Conservation (phyloP, 1,140 invertebrate species). For the Hylaeus volcanicus region DNA sequence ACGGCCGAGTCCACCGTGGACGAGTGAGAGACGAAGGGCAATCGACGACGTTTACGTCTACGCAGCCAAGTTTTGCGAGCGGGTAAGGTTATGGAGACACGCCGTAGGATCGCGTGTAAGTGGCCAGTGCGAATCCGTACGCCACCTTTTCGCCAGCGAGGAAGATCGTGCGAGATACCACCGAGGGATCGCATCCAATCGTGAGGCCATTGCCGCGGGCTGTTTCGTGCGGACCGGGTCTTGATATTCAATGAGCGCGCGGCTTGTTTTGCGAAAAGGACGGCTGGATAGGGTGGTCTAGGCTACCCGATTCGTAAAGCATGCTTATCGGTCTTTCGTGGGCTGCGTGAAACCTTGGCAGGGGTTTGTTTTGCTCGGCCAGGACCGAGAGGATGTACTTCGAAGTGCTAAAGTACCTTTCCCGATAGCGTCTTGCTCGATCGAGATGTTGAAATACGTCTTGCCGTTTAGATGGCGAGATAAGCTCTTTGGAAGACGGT, state of each 20-base stretch:
- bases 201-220: neutral
- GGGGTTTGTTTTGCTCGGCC: no score
- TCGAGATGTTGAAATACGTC: no score
- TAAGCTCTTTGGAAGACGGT: no score
- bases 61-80: constrained; percentile 53
- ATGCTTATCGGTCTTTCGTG: neutral
- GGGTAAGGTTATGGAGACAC: constrained; percentile 46
- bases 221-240: constrained; percentile 5
- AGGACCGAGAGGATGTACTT: no score
- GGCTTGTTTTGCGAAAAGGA: neutral
- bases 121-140: constrained; percentile 69
- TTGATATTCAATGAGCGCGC: constrained; percentile 16
- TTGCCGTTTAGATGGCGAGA: no score
- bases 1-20: constrained; percentile 69
- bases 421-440: no score
- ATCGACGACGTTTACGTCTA: constrained; percentile 70
- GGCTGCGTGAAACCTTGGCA: no score
- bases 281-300: neutral
- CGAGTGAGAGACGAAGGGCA: constrained; percentile 50
- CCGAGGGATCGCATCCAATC: constrained; percentile 19
- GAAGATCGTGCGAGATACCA: constrained; percentile 33
- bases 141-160: constrained; percentile 38
- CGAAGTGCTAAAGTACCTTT: no score
- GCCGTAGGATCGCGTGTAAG: constrained; percentile 68
- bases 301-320: neutral